Evolutionary conservation across 2,797 vertebrate genomes (phyloP).

Genomic region (Zalophus californianus): DNA sequence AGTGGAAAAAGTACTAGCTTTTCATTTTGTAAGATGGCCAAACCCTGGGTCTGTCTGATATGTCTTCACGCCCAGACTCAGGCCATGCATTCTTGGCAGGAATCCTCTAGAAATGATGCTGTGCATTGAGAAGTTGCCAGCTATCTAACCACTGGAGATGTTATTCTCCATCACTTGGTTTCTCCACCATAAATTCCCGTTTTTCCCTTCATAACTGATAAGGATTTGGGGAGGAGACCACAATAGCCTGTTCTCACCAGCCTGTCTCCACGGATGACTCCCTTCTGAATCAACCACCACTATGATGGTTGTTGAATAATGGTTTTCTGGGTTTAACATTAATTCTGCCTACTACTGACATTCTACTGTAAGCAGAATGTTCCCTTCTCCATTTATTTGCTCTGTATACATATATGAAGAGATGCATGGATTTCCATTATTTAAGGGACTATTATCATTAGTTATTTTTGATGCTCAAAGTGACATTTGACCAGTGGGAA

Average conservation of each 20-base stretch:
- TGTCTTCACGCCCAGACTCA: not conserved
- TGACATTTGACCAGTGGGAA: not conserved
- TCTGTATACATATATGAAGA: not conserved
- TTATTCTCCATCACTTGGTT: not conserved
- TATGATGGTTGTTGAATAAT: not conserved
- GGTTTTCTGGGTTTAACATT: not conserved
- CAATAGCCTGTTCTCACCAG: not conserved
- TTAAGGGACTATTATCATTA: not conserved
- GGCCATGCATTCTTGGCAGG: not conserved
- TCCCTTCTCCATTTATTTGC: not conserved
- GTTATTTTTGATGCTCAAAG: conserved; percentile 31
- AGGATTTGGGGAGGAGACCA: not conserved
- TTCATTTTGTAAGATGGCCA: not conserved
- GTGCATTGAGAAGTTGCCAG: not conserved
- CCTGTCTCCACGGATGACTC: not conserved
- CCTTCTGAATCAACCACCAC: not conserved
- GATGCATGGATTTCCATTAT: not conserved
- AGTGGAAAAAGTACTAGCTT: not conserved
- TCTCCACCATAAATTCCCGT: not conserved
- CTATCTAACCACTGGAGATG: not conserved
- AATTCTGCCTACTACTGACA: not conserved
- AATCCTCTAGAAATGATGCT: not conserved
- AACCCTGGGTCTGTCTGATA: not conserved
- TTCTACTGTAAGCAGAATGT: not conserved
- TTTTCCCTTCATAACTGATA: not conserved